Conservation (phyloP, 2,888 invertebrate species). For the Drosophila peninsularis region DNA sequence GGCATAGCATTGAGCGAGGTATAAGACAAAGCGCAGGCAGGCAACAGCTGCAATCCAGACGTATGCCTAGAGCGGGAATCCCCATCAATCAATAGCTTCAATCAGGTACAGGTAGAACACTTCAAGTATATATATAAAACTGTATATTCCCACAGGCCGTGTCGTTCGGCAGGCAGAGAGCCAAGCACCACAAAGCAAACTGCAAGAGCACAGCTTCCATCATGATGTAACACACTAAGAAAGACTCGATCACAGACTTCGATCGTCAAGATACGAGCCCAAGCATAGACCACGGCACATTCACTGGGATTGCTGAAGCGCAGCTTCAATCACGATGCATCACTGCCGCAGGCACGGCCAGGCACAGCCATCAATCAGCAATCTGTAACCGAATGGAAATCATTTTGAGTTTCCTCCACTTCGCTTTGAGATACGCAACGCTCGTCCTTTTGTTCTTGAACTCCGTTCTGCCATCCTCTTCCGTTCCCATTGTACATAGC, state of each 20-base stretch:
- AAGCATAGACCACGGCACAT: not conserved
- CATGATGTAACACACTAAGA: not conserved
- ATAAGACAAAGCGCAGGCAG: not conserved
- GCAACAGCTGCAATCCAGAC: not conserved
- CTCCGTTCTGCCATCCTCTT: not conserved
- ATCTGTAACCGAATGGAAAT: not conserved
- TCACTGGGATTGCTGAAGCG: conserved; percentile 5
- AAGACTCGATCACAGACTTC: not conserved
- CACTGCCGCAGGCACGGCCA: not conserved
- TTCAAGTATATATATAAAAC: not conserved
- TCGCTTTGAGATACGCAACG: conserved; percentile 12
- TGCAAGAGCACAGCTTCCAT: not conserved
- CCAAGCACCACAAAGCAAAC: not conserved
- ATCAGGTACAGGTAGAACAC: conserved; percentile 1
- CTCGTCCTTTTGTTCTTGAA: not conserved
- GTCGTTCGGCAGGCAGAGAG: conserved; percentile 10
- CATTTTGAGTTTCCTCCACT: not conserved
- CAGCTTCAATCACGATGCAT: conserved; percentile 1
- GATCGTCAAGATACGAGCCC: not conserved
- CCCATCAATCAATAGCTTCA: not conserved
- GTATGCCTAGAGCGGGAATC: not conserved
- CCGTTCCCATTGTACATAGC: conserved; percentile 10
- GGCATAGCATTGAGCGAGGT: not conserved
- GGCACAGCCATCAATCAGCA: conserved; percentile 4
- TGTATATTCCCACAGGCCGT: conserved; percentile 3